Base-by-base conservation (phyloP, 2,113 vertebrate genomes). In the Psittacara wagleri region DNA sequence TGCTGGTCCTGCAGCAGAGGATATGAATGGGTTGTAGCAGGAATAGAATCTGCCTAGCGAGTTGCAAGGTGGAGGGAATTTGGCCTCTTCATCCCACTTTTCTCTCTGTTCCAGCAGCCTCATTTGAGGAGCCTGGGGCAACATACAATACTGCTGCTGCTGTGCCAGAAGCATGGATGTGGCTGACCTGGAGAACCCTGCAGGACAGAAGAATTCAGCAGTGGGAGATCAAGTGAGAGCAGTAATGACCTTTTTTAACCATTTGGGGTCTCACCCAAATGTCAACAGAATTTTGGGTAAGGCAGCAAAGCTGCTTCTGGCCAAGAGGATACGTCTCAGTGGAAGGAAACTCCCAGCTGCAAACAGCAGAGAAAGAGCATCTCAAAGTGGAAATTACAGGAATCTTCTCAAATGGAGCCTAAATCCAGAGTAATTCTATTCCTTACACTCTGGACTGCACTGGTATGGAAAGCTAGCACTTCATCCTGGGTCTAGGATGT, bases 1-100 rank as follows among this genome's bases (percentile, higher is more conserved):
- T 61, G n/a, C 72, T 63, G 49, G 70, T 76, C 55, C 76, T 88
- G 83, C n/a, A 86, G 69, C 19, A 83, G 63, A 80, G 46, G 72
- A 77, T 70, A 46, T 67, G 72, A 83, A 83, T 64, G 72, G 55
- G n/a, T 39, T 93, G 51, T 39, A 83, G 88, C 61, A 83, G 44
- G 31, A 94, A 69, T 69, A 43, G 3, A 67, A 20, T 41, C 67
- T 80, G 44, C 85, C 67, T 69, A 39, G 92, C 67, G 76, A 74
- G 28, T 77, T 78, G n/a, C 68, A 78, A 80, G 83, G 91, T 86
- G 73, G 72, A 92, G 64, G 55, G 64, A 92, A 78, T 81, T 88
- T 93, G 83, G 86, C 91, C 77, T 96, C 80, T 90, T 88, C 72
- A 31, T 95, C 80, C 39, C 51, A 51, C 51, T 92, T 92, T 27